A percentile compares a stretch with the other conserved stretches of the same genome.
These are phyloP conservation scores for Perizoma affinitatum DNA, from an alignment of 2,888 invertebrate genomes.

Conservation along the genomic window DNA sequence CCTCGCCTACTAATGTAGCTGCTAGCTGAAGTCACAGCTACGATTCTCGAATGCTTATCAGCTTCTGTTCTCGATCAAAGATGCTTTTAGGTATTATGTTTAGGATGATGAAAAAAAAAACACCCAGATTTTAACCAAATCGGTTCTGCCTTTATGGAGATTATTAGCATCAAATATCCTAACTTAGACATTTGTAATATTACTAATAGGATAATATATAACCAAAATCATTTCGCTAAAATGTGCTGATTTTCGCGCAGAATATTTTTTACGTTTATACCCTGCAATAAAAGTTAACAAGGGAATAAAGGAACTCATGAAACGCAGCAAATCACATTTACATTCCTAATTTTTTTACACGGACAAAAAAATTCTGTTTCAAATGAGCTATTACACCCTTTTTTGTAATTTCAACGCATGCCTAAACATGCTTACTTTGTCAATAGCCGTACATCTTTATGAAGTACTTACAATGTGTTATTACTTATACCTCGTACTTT, in stretches of 20 bases:
- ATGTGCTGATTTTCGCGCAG: no score
- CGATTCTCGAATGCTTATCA: no score
- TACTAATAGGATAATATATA: no score
- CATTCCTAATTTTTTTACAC: constrained; percentile 15
- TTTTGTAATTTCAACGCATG: constrained; percentile 16
- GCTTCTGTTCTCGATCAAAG: no score
- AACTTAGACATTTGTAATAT: no score
- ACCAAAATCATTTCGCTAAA: not conserved
- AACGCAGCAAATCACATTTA: constrained; percentile 12
- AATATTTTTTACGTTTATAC: not conserved
- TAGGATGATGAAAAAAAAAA: no score
- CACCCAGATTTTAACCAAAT: no score
- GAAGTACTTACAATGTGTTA: constrained; percentile 27
- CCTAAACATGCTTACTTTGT: constrained; percentile 12
- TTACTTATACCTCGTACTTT: constrained; percentile 8
- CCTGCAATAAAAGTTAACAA: constrained; percentile 5
- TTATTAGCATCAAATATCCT: no score
- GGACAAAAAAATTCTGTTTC: constrained; percentile 11
- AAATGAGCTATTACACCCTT: constrained; percentile 17
- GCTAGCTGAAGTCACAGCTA: no score
- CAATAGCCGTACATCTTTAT: constrained; percentile 10
- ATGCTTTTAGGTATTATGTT: no score
- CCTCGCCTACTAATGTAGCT: no score
- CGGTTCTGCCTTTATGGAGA: no score
- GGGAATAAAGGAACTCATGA: constrained; percentile 10